Percentiles rank a stretch among this genome's conserved stretches.
phyloP scores from a whole-genome alignment of 2,797 vertebrate species.

The Pelobates cultripes region DNA sequence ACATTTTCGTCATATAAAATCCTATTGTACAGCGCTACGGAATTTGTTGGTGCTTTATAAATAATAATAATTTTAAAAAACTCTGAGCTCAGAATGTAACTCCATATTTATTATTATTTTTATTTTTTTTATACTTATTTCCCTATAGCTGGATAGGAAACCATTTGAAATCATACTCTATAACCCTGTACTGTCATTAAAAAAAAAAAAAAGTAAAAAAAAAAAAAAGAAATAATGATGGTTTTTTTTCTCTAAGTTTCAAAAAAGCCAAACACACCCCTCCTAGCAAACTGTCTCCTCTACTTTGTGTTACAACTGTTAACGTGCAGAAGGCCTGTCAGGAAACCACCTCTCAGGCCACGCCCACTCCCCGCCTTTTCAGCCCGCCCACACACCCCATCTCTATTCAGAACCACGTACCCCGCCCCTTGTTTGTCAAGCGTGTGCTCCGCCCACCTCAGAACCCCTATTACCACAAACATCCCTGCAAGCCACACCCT shows the following conservation, averaged over 20 bases:
- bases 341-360: conserved; percentile 14
- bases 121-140: too few relatives aligned
- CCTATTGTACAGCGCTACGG: too few relatives aligned
- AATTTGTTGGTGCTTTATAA: too few relatives aligned
- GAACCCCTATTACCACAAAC: background rate
- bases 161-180: too few relatives aligned
- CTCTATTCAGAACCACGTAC: background rate
- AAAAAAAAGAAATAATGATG: conserved; percentile 15
- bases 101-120: too few relatives aligned
- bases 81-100: too few relatives aligned
- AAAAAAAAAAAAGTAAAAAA: background rate
- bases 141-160: too few relatives aligned
- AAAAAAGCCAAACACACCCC: too few relatives aligned
- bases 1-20: too few relatives aligned
- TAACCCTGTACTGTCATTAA: background rate
- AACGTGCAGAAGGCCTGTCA: conserved; percentile 24
- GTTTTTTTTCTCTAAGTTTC: too few relatives aligned
- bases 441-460: background rate
- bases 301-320: conserved; percentile 14
- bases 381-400: background rate
- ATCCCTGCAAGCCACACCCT: background rate
- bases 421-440: background rate
- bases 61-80: too few relatives aligned
- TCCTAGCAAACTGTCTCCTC: background rate
- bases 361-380: background rate